A percentile compares a stretch with the other conserved stretches of the same genome.
phyloP scores from a whole-genome alignment of 2,797 vertebrate genomes.

The Acanthurus leucopareius region DNA sequence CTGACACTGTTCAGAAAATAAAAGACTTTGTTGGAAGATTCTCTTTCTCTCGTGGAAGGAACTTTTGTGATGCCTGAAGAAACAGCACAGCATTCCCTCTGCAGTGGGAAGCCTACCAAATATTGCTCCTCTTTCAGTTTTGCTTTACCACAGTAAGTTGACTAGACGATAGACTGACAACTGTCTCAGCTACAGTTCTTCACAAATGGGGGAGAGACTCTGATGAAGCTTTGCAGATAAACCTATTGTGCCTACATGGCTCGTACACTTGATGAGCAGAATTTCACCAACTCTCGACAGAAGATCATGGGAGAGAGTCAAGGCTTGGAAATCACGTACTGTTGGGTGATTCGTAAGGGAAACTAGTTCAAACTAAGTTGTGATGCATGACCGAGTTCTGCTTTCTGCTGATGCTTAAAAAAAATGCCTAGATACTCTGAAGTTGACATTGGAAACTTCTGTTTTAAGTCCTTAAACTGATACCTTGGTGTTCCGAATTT shows the following conservation, averaged over 20 bases:
- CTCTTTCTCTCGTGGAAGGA: slow-evolving; percentile 41
- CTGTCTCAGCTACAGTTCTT: slow-evolving; percentile 46
- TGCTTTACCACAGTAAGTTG: slow-evolving; percentile 21
- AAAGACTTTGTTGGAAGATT: slow-evolving; percentile 28
- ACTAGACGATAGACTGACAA: slow-evolving; percentile 44
- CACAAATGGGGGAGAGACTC: slow-evolving; percentile 46
- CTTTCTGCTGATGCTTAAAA: slow-evolving; percentile 52
- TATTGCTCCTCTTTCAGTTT: slow-evolving; percentile 43
- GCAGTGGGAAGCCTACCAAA: slow-evolving; percentile 67
- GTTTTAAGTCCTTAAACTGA: slow-evolving; percentile 46
- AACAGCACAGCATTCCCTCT: slow-evolving; percentile 50
- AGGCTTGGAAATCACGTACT: slow-evolving; percentile 37
- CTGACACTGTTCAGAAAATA: slow-evolving; percentile 28
- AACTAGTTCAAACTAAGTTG: slow-evolving; percentile 61
- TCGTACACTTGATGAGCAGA: slow-evolving; percentile 62
- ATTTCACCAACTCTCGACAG: slow-evolving; percentile 46
- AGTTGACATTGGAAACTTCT: slow-evolving; percentile 53
- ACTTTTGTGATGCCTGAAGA: slow-evolving; percentile 43
- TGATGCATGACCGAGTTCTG: slow-evolving; percentile 66
- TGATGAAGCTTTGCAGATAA: slow-evolving; percentile 76
- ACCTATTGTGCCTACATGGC: slow-evolving; percentile 79
- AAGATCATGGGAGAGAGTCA: slow-evolving; percentile 24
- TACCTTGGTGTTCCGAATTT: slow-evolving; percentile 39
- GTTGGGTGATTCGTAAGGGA: slow-evolving; percentile 25
- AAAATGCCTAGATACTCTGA: slow-evolving; percentile 63